Base-by-base conservation (phyloP, 1,140 invertebrate genomes). In the Cecropterus lyciades region DNA sequence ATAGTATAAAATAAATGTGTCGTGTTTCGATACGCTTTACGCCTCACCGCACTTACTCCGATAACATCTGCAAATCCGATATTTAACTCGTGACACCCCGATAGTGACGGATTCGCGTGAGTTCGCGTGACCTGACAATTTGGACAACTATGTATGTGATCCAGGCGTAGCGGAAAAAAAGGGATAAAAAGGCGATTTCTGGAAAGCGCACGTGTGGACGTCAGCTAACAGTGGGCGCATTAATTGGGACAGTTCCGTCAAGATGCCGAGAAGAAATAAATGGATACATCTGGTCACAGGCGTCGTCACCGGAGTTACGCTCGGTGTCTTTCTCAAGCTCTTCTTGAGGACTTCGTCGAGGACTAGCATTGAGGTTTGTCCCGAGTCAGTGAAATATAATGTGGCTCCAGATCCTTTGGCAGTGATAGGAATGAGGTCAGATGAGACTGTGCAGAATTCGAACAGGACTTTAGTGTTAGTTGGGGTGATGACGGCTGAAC, bases 401-500 rank as follows among this genome's bases (percentile, higher is more conserved):
- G 68, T 74, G 13, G 71, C 81, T 8, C 77, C 81, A 7, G 89
- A 91, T 27, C 90, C 94, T 3, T 82, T 92, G 9, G 87, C 93
- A 43, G 85, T 94, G 24, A 93, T 94, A 72, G 92, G 89, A 0
- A 70, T 94, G 30, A 75, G 76, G 13, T 64, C 82, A 0, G 87
- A 93, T 1, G 93, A 93, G 69, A 94, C 91, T 17, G 87, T 93
- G 59, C 82, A 92, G 57, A 94, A 93, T 60, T 94, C 93, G 0
- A 93, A 94, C 68, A 90, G 92, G 33, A 94, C 93, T 77, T 85
- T 98, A 45, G 92, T 97, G 16, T 97, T 99, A 82, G 96, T 99
- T 49, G 98, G 98, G 56, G 98, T 99, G 0, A 99, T 99, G 98
- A 99, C 98, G 0, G 98, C 98, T 0, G 94, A 97, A 74, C 97